These are phyloP conservation scores for Tigriopus californicus DNA, from an alignment of 2,888 invertebrate species.

Conservation along the genomic window DNA sequence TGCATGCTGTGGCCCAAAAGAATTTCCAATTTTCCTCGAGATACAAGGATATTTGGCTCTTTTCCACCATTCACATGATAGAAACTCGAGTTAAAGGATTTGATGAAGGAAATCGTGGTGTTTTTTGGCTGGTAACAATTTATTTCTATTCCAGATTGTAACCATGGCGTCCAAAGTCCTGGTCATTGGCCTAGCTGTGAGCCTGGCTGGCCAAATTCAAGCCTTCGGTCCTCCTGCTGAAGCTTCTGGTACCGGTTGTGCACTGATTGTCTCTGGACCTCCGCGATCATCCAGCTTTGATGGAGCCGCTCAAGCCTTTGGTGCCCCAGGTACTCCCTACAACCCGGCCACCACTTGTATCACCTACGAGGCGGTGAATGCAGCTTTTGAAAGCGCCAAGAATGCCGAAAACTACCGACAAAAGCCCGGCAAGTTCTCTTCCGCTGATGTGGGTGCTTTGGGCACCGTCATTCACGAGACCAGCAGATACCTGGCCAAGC, in stretches of 20 bases:
- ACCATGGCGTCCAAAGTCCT: too few relatives aligned
- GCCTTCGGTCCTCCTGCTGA: too few relatives aligned
- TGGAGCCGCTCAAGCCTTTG: constrained; percentile 18
- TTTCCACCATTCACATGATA: too few relatives aligned
- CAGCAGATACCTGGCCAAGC: constrained; percentile 20
- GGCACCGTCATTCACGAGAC: constrained; percentile 21
- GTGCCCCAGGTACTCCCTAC: background rate
- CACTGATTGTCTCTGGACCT: constrained; percentile 21
- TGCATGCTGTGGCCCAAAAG: too few relatives aligned
- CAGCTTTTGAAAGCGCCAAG: constrained; percentile 20
- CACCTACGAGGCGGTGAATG: constrained; percentile 20
- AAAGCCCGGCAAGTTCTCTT: constrained; percentile 16
- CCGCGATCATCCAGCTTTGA: constrained; percentile 20
- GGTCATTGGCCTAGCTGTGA: too few relatives aligned
- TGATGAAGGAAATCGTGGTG: too few relatives aligned
- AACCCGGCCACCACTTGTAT: constrained; percentile 18
- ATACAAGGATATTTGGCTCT: too few relatives aligned
- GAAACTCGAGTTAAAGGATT: too few relatives aligned
- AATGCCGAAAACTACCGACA: constrained; percentile 19
- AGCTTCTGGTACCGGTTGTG: constrained; percentile 18
- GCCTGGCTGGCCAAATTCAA: too few relatives aligned
- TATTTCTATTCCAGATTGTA: too few relatives aligned
- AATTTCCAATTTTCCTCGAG: too few relatives aligned
- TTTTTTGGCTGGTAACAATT: too few relatives aligned
- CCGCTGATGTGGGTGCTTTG: constrained; percentile 18